Evolutionary conservation across 2,888 invertebrate genomes (phyloP).

Genomic region (Lutraria lutraria): DNA sequence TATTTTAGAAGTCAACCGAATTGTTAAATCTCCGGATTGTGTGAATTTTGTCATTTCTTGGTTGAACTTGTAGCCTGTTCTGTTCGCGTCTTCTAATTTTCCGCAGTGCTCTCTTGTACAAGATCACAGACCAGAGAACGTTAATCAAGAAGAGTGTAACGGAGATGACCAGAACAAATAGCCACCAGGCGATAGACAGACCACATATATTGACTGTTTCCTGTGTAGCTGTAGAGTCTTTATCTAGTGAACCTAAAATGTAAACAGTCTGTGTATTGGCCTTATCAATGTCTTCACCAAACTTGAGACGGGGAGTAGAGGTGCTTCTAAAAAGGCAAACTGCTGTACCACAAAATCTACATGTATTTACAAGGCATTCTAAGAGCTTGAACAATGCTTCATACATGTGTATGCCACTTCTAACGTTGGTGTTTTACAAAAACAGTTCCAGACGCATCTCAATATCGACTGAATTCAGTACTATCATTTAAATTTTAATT

Average conservation of each 20-base stretch:
- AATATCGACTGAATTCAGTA: not conserved
- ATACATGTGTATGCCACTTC: not conserved
- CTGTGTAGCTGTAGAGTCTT: not conserved
- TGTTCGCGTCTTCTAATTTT: not conserved
- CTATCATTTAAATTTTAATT: not conserved
- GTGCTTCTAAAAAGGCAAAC: not conserved
- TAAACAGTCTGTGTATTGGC: not conserved
- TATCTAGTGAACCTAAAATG: not conserved
- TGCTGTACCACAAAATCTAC: not conserved
- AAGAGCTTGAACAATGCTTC: not conserved
- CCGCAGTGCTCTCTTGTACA: constrained; percentile 21
- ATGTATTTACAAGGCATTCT: not conserved
- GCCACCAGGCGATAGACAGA: constrained; percentile 27
- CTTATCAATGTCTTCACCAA: not conserved
- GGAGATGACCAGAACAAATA: constrained; percentile 11
- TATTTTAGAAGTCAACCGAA: not conserved
- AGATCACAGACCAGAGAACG: not conserved
- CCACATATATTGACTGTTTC: constrained; percentile 2
- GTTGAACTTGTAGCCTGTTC: not conserved
- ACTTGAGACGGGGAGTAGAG: not conserved
- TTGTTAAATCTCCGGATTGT: not conserved
- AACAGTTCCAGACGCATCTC: not conserved
- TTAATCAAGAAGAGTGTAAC: not conserved
- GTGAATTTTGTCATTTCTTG: not conserved
- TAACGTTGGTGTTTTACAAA: not conserved